phyloP scores from a whole-genome alignment of 2,113 vertebrate genomes.

The Octodon degus region DNA sequence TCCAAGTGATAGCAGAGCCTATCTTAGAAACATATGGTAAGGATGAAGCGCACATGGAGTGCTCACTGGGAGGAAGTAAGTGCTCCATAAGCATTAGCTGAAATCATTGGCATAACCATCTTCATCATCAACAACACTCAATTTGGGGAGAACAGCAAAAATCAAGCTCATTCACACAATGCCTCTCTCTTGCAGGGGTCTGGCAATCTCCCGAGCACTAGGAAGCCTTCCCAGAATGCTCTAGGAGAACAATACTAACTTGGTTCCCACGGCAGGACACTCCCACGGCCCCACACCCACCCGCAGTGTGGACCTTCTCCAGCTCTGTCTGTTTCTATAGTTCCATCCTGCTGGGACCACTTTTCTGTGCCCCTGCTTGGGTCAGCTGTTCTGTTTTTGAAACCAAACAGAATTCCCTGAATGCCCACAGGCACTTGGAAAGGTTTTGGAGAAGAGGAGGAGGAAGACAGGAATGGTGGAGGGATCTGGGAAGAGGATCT shows the following conservation, averaged over 20 bases:
- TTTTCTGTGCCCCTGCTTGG: neutral
- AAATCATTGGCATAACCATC: neutral
- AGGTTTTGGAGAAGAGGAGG: neutral
- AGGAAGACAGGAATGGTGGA: neutral
- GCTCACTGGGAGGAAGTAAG: neutral
- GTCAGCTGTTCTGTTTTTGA: neutral
- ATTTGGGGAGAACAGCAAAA: neutral
- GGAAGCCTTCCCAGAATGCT: constrained; percentile 19
- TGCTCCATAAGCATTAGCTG: neutral
- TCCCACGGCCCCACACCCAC: neutral
- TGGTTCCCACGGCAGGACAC: neutral
- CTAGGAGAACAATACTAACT: neutral
- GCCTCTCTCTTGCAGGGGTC: neutral
- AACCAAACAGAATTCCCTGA: neutral
- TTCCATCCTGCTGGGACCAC: neutral
- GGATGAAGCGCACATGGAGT: neutral
- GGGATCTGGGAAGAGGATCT: neutral
- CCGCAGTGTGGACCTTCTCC: neutral
- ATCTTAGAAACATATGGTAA: neutral
- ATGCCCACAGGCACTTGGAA: too few species aligned
- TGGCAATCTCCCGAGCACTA: neutral
- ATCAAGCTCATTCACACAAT: neutral
- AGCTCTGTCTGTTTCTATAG: neutral
- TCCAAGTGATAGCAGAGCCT: neutral
- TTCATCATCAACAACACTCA: neutral